Conservation (phyloP, 2,797 vertebrate species). For the Gephyroberyx darwinii region DNA sequence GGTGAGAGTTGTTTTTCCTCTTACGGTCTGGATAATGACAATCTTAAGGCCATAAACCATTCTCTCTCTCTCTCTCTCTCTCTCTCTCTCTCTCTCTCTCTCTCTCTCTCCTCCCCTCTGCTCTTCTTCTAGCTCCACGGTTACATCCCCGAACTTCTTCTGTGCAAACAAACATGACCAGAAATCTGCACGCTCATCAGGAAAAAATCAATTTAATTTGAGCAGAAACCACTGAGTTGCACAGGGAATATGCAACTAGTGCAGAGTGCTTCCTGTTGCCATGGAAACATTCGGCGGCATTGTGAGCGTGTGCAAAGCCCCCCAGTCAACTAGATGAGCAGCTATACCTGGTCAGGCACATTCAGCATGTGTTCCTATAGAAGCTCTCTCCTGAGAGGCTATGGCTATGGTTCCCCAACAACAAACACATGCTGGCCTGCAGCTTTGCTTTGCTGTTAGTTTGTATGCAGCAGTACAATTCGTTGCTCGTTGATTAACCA, state of each 20-base stretch:
- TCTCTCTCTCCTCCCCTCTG: conserved; percentile 20
- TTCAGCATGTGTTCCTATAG: conserved; percentile 13
- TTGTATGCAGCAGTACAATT: no score
- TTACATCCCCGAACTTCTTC: conserved; percentile 57
- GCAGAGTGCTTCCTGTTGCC: conserved; percentile 74
- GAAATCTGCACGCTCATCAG: conserved; percentile 31
- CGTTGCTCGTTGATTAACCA: neutral
- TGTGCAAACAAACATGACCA: conserved; percentile 54
- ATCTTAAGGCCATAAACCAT: conserved; percentile 58
- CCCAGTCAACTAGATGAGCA: conserved; percentile 23
- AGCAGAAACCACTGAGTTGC: conserved; percentile 43
- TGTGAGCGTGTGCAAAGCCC: conserved; percentile 35
- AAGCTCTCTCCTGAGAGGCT: neutral
- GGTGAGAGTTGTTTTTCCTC: conserved; percentile 24
- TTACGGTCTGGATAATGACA: conserved; percentile 40
- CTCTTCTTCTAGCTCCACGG: neutral
- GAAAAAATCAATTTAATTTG: conserved; percentile 63
- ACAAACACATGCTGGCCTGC: neutral
- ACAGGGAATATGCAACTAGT: conserved; percentile 49
- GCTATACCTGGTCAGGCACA: neutral
- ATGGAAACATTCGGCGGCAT: conserved; percentile 72
- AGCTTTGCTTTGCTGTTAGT: no score
- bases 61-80: conserved; percentile 29
- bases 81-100: neutral
- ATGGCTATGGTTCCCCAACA: neutral